Conservation (phyloP, 2,113 vertebrate genomes). For the Austrofundulus limnaeus region DNA sequence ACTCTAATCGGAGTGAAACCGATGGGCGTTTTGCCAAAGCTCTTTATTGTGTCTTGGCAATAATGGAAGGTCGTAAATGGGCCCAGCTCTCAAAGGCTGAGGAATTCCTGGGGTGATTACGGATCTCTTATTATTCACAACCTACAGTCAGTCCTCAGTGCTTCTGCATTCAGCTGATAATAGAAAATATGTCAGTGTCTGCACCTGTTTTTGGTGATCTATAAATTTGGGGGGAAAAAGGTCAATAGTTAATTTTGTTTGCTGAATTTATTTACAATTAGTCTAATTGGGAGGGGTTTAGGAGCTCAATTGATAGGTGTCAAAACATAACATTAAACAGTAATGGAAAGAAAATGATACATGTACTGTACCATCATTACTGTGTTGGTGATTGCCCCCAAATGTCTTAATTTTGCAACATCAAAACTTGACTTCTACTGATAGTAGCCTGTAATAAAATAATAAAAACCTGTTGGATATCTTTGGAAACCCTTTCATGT, state of each 20-base stretch:
- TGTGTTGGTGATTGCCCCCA: too few relatives aligned
- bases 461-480: neutral
- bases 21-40: conserved; percentile 12
- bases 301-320: too few relatives aligned
- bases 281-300: neutral
- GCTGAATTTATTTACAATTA: neutral
- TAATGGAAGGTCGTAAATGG: conserved; percentile 39
- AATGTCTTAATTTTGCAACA: too few relatives aligned
- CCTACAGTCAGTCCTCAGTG: conserved; percentile 24
- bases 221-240: neutral
- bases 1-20: conserved; percentile 24
- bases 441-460: too few relatives aligned
- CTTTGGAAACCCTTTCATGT: too few relatives aligned
- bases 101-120: conserved; percentile 37
- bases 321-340: too few relatives aligned
- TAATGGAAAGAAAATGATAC: neutral
- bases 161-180: conserved; percentile 22
- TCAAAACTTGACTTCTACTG: too few relatives aligned
- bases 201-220: neutral
- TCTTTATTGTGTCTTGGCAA: conserved; percentile 29
- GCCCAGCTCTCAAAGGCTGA: conserved; percentile 24
- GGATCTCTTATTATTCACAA: conserved; percentile 36
- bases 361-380: too few relatives aligned
- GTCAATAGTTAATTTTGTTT: neutral
- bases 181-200: conserved; percentile 21